Conservation (phyloP, 2,797 vertebrate species). For the Heterohyrax brucei region DNA sequence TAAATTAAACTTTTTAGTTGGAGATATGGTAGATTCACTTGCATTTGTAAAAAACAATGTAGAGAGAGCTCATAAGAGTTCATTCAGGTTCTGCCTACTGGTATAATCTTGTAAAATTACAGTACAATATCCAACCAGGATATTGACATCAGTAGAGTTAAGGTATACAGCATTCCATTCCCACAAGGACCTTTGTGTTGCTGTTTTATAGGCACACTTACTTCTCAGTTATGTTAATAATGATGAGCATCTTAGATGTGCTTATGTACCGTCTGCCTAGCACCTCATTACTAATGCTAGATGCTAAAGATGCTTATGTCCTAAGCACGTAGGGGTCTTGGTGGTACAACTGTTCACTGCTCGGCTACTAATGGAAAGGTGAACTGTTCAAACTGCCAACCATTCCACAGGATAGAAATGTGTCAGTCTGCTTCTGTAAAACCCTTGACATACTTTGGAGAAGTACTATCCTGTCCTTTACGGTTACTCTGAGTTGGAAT, state of each 20-base stretch:
- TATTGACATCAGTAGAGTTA: neutral
- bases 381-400: too few species aligned
- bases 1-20: neutral
- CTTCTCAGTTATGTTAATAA: neutral
- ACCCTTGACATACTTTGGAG: too few species aligned
- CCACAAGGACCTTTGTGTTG: neutral
- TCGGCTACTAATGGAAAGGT: too few species aligned
- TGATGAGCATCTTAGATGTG: neutral
- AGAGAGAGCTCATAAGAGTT: neutral
- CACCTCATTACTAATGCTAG: too few species aligned
- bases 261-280: neutral
- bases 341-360: too few species aligned
- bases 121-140: neutral
- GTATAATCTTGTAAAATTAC: neutral
- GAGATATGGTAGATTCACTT: neutral
- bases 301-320: too few species aligned
- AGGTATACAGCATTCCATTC: neutral
- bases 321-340: too few species aligned
- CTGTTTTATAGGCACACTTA: neutral
- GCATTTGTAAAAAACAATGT: neutral
- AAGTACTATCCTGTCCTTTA: too few species aligned
- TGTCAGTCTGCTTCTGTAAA: too few species aligned
- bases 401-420: too few species aligned
- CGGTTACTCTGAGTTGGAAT: too few species aligned
- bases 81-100: rapidly evolving